These are phyloP conservation scores for Chironomus tentans DNA, from an alignment of 2,888 invertebrate species.

Conservation along the genomic window DNA sequence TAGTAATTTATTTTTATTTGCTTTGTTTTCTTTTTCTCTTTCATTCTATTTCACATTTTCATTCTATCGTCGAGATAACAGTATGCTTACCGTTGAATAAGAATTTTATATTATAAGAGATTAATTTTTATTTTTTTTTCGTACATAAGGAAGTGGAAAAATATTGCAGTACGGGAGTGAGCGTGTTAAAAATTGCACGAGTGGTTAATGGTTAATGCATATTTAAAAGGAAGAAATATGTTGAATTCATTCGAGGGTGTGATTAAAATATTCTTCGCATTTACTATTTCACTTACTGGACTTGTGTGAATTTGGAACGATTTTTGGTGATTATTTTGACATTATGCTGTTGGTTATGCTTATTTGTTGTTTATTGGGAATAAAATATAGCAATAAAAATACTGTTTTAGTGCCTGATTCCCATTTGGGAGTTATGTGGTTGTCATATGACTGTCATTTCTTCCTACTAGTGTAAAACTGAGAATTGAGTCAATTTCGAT, in stretches of 20 bases:
- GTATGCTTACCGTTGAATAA: not conserved
- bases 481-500: too few species aligned
- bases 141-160: not conserved
- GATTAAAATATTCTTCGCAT: not conserved
- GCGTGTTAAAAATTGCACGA: not conserved
- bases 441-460: too few species aligned
- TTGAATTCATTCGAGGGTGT: not conserved
- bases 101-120: not conserved
- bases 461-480: too few species aligned
- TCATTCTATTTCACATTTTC: not conserved
- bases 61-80: not conserved
- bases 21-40: not conserved
- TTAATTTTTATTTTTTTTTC: not conserved
- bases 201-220: not conserved
- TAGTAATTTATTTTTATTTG: constrained; percentile 11
- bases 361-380: too few species aligned
- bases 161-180: not conserved
- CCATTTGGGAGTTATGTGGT: too few species aligned
- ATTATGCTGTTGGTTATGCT: too few species aligned
- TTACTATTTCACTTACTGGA: not conserved
- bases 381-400: too few species aligned
- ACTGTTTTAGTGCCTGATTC: too few species aligned
- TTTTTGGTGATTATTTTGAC: too few species aligned
- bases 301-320: not conserved
- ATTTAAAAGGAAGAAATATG: not conserved